Base-by-base conservation (phyloP, 2,113 vertebrate species). In the Notothenia rossii region DNA sequence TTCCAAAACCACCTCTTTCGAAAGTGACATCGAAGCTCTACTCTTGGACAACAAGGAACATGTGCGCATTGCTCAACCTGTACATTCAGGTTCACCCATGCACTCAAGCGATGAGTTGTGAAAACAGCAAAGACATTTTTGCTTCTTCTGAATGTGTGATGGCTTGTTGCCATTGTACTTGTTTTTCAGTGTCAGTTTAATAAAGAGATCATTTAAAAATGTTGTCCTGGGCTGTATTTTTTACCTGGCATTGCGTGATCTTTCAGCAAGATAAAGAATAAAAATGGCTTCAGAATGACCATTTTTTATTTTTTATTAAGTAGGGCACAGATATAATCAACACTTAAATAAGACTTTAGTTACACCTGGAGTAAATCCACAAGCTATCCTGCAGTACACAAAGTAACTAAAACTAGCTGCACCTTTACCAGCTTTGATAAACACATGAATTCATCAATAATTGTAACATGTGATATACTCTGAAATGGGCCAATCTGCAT, bases 41-140 rank as follows among this genome's bases (percentile, higher is more conserved):
- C 81, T 92, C 11, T 20, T 0, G 45, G 49, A 88, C 18, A 91
- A 92, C 79, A 77, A 90, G 65, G 83, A 66, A 43, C 84, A 76
- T 18, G 63, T 93, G n/a, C 88, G 78, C 14, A 43, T 88, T 53
- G 40, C 86, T 5, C 75, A 60, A 9, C 91, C 92, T 2, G n/a
- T 75, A 50, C 80, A 29, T 45, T 25, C 76, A 43, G 62, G 50
- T 22, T 59, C 84, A 46, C 25, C 46, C 6, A 33, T 2, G 8
- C 40, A 63, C 9, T 49, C 80, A 62, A 73, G 77, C 63, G 88
- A 93, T 0, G 91, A 92, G 54, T 43, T 92, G 61, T 93, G 69
- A 93, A 73, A 70, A 54, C 25, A 73, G 7, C 18, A 53, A 18
- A 11, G 9, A 6, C 2, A 22, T 61, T 48, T 56, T 64, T 18